phyloP scores from a whole-genome alignment of 1,140 invertebrate species.

The Triops cancriformis region DNA sequence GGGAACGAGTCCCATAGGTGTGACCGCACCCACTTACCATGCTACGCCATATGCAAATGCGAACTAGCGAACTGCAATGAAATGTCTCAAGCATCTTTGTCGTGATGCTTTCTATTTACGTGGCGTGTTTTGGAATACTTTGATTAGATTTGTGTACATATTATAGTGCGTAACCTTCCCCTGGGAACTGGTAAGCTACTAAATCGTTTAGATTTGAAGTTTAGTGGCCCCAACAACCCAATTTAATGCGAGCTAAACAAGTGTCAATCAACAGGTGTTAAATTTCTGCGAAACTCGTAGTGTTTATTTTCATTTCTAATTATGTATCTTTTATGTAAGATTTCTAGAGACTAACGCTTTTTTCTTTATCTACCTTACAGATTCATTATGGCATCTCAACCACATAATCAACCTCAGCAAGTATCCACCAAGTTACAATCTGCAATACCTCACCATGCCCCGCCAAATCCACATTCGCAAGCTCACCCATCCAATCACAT shows the following conservation, averaged over 20 bases:
- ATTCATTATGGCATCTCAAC: neutral
- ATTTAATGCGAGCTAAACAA: no score
- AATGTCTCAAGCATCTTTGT: neutral
- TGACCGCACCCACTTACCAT: neutral
- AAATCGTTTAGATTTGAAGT: neutral
- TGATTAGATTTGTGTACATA: neutral
- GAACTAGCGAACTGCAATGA: constrained; percentile 7
- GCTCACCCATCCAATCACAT: neutral
- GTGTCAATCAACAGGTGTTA: no score
- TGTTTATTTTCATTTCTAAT: no score
- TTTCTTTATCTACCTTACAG: neutral
- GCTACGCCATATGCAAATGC: constrained; percentile 5
- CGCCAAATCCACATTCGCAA: neutral
- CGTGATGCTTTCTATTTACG: neutral
- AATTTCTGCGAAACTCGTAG: no score
- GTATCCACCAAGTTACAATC: neutral
- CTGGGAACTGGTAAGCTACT: neutral
- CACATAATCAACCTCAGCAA: neutral
- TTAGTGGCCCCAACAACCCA: no score
- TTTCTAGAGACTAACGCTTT: neutral
- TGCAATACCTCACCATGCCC: neutral
- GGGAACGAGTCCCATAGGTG: neutral
- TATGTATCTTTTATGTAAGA: no score
- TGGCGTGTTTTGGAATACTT: neutral
- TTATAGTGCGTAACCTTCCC: neutral